Evolutionary conservation across 2,797 vertebrate species (phyloP).

Genomic region (Poecilia picta): DNA sequence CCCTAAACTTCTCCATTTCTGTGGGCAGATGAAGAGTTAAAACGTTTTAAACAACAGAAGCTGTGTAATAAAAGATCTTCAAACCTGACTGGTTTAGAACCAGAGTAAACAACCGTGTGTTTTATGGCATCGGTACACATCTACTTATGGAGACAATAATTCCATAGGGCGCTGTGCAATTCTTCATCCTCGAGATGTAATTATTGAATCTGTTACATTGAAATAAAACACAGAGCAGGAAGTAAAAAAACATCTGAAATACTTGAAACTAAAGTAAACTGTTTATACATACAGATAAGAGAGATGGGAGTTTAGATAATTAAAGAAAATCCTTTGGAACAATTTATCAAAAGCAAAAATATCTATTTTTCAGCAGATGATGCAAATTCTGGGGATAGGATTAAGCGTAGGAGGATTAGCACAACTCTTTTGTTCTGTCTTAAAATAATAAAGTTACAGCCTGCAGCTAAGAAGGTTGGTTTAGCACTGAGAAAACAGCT

Average conservation of each 20-base stretch:
- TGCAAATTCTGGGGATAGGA: neutral
- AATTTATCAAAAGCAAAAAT: neutral
- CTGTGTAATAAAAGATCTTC: neutral
- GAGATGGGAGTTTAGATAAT: neutral
- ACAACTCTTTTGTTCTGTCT: neutral
- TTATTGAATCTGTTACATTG: neutral
- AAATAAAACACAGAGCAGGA: neutral
- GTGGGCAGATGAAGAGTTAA: neutral
- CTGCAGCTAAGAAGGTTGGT: neutral
- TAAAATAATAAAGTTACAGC: neutral
- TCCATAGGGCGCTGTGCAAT: neutral
- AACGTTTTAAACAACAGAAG: neutral
- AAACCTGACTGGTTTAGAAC: neutral
- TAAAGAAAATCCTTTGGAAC: neutral
- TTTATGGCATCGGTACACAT: neutral
- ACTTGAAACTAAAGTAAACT: conserved; percentile 3
- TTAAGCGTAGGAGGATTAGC: neutral
- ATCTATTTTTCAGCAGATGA: neutral
- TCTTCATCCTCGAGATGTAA: neutral
- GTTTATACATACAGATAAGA: conserved; percentile 8
- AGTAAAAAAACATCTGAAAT: neutral
- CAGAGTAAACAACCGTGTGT: neutral
- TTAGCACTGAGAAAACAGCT: neutral
- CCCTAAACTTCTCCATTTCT: neutral
- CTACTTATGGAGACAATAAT: neutral